phyloP scores from a whole-genome alignment of 2,113 vertebrate species.

The Microtus ochrogaster region DNA sequence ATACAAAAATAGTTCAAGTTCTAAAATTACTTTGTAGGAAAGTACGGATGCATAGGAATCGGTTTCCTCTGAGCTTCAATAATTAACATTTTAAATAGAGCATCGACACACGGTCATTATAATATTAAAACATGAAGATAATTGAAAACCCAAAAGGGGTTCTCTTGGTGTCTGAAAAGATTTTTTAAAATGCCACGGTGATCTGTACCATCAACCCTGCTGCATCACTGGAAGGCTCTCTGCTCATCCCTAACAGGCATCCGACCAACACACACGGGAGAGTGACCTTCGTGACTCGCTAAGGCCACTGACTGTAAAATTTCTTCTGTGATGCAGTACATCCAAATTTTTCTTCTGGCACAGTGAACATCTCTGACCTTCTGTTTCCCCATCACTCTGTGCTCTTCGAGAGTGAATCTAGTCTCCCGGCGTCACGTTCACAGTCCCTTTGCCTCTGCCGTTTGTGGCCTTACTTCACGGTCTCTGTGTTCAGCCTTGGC shows the following conservation, averaged over 20 bases:
- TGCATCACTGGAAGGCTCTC: constrained; percentile 38
- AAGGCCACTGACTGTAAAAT: neutral
- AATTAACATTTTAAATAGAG: constrained; percentile 75
- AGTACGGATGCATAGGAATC: constrained; percentile 70
- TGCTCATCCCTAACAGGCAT: constrained; percentile 9
- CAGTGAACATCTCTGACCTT: neutral
- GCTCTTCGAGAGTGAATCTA: neutral
- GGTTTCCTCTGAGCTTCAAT: constrained; percentile 69
- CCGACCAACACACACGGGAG: constrained; percentile 49
- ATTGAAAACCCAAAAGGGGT: constrained; percentile 65
- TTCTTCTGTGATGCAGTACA: neutral
- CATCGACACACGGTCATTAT: constrained; percentile 71
- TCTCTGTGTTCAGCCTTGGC: neutral
- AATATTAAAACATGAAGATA: constrained; percentile 73
- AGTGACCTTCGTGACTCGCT: neutral
- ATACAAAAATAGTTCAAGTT: constrained; percentile 68
- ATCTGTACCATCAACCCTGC: constrained; percentile 58
- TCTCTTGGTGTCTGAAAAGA: constrained; percentile 48
- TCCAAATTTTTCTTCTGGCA: neutral
- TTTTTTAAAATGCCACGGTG: constrained; percentile 75
- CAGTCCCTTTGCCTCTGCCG: fast-evolving
- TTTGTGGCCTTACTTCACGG: neutral
- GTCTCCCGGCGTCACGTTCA: fast-evolving
- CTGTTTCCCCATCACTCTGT: neutral
- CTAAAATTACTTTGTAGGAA: constrained; percentile 75